phyloP scores from a whole-genome alignment of 2,113 vertebrate genomes.

The Bos taurus region ARS-UCD2.0 NC_037351.1:28266001-28266500 shows the following conservation, averaged over 20 bases:
- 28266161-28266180: background rate
- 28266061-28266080: constrained; percentile 20
- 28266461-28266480: background rate
- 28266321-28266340: background rate
- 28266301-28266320: background rate
- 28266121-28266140: background rate
- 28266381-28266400: background rate
- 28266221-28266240: constrained; percentile 15
- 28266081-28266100: background rate
- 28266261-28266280: constrained; percentile 25
- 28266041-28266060: background rate
- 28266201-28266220: background rate
- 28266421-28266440: background rate
- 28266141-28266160: constrained; percentile 23
- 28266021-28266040: constrained; percentile 22
- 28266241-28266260: background rate
- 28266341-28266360: background rate
- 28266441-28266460: background rate
- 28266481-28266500: background rate
- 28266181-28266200: constrained; percentile 17
- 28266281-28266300: background rate
- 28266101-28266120: background rate
- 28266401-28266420: background rate
- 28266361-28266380: background rate
- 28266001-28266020: background rate